These are phyloP conservation scores for Leptopilina drosophilae DNA, from an alignment of 2,888 invertebrate genomes.

Conservation along the genomic window DNA sequence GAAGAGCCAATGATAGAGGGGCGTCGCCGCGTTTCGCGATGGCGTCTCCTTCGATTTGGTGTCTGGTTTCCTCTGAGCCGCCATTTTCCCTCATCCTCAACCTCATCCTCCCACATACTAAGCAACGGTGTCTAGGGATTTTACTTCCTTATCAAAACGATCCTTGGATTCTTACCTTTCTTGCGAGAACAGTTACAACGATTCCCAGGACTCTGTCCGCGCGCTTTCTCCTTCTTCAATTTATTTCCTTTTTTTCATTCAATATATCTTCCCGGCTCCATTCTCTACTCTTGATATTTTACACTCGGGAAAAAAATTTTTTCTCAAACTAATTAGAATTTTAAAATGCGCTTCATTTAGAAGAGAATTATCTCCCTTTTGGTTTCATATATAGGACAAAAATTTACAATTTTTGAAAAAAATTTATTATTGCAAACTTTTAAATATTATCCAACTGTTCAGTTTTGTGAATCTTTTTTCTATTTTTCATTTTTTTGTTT, in stretches of 20 bases:
- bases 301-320: too few species aligned
- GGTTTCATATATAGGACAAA: too few species aligned
- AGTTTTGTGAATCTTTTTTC: too few species aligned
- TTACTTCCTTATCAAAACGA: constrained; percentile 66
- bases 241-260: neutral
- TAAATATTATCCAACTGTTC: too few species aligned
- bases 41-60: constrained; percentile 77
- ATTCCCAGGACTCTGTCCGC: constrained; percentile 47
- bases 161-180: constrained; percentile 56
- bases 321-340: too few species aligned
- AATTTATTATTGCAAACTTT: too few species aligned
- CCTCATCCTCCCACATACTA: constrained; percentile 57
- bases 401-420: too few species aligned
- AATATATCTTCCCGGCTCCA: neutral
- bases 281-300: neutral
- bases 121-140: constrained; percentile 53
- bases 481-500: too few species aligned
- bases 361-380: too few species aligned
- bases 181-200: constrained; percentile 25
- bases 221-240: neutral
- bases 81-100: constrained; percentile 74
- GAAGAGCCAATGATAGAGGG: constrained; percentile 70
- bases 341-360: too few species aligned
- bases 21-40: constrained; percentile 75
- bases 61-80: constrained; percentile 73